A percentile compares a stretch with the other conserved stretches of the same genome.
Conservation (phyloP, 2,113 vertebrate species). For the Pachycephala philippinensis region DNA sequence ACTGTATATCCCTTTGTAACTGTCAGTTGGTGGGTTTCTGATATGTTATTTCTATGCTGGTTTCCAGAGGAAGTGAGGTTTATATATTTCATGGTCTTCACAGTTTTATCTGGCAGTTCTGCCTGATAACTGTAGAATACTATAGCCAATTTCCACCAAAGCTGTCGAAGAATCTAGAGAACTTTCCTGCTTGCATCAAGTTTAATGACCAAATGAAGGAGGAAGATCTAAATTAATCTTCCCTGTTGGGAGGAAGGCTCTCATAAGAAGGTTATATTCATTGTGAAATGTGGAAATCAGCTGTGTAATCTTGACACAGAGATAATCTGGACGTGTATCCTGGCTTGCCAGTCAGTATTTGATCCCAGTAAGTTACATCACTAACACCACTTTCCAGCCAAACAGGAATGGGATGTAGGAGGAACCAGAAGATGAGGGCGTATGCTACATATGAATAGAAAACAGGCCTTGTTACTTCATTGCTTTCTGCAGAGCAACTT, state of each 20-base stretch:
- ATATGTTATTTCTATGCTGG: neutral
- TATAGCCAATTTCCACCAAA: neutral
- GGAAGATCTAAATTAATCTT: neutral
- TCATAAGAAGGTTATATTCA: neutral
- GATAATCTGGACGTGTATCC: neutral
- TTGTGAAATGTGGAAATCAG: neutral
- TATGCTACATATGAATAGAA: neutral
- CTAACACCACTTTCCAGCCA: neutral
- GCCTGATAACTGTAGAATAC: neutral
- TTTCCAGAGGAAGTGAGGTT: neutral
- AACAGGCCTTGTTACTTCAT: neutral
- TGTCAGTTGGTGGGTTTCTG: neutral
- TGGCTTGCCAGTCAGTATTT: neutral
- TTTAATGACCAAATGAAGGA: neutral
- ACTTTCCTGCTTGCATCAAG: neutral
- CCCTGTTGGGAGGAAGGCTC: neutral
- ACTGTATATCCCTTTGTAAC: neutral
- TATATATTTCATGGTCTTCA: neutral
- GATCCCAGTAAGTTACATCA: neutral
- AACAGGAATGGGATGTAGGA: constrained; percentile 24
- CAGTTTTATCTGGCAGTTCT: neutral
- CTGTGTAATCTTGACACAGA: neutral
- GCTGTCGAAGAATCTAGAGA: neutral
- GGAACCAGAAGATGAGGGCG: neutral
- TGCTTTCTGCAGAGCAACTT: neutral